Evolutionary conservation across 2,888 invertebrate species (phyloP), one percentile per base, ranked within the genome.

Genomic region (Dyspetes luteomarginatus): DNA sequence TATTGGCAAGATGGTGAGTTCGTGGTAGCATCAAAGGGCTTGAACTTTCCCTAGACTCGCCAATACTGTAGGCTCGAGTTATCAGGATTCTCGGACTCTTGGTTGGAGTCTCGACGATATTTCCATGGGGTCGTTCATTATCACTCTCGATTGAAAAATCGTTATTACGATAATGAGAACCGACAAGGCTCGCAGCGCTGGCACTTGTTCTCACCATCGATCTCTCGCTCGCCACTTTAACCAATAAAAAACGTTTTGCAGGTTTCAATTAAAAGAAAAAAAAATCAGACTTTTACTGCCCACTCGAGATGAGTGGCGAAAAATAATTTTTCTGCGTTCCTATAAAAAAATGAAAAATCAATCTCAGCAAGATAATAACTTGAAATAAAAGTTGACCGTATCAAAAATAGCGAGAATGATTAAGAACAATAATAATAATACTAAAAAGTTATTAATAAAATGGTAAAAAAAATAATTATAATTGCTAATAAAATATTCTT

Each of bases 31-130:
- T 83, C 24, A 90, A 82, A 1, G 91, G 89, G 71, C 89, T 90
- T 4, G 83, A 88, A 17, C 88, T 88, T 17, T 90, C 89, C 81
- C 95, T 95, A 86, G 95, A 95, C 87, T 96, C 96, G 26, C 67
- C 67, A 87, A 96, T 95, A 17, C 95, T 96, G 93, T 94, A 95
- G 1, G 96, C 95, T 62, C 95, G 92, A 0, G 96, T 96, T 83
- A 96, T 96, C 5, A 95, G 93, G 73, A 96, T 96, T 71, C 95
- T 93, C 0, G 96, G 96, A 4, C 95, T 95, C 79, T 94, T 93
- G 26, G 93, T 92, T 3, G 92, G 90, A 15, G 89, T 88, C 48
- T 87, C 87, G 36, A 74, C 82, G 17, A 55, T 30, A 52, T 80
- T 17, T 79, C 69, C 78, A 81, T 77, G 4, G 84, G 85, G 28